Evolutionary conservation across 2,888 invertebrate genomes (phyloP).

Genomic region (Drosophila anceps): DNA sequence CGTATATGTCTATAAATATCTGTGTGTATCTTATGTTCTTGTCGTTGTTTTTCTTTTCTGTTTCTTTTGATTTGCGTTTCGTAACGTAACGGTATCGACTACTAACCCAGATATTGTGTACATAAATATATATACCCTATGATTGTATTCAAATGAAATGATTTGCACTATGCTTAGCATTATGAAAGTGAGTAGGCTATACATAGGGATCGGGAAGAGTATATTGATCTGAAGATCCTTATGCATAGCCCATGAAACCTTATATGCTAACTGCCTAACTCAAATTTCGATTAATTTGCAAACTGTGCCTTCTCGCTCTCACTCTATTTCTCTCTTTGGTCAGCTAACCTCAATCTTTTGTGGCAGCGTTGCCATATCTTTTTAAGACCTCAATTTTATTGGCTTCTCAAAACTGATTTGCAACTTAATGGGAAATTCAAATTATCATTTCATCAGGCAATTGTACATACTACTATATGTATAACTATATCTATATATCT

Average conservation of each 20-base stretch:
- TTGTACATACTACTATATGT: conserved; percentile 43
- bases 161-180: neutral
- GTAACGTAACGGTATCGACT: conserved; percentile 1
- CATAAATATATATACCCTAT: neutral
- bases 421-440: neutral
- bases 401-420: conserved; percentile 1
- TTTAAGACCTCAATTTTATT: neutral
- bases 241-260: neutral
- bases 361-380: conserved; percentile 2
- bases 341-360: neutral
- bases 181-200: conserved; percentile 1
- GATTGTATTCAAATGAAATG: neutral
- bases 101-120: conserved; percentile 3
- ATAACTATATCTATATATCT: conserved; percentile 25
- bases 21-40: conserved; percentile 1
- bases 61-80: conserved; percentile 5
- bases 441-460: conserved; percentile 21
- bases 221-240: neutral
- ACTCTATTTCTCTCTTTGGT: neutral
- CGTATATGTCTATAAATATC: conserved; percentile 37
- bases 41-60: neutral
- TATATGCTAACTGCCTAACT: neutral
- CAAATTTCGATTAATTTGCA: conserved; percentile 7
- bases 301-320: neutral
- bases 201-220: neutral